A percentile compares a stretch with the other conserved stretches of the same genome.
phyloP scores from a whole-genome alignment of 2,888 invertebrate genomes.

The Listrodromus nycthemerus region DNA sequence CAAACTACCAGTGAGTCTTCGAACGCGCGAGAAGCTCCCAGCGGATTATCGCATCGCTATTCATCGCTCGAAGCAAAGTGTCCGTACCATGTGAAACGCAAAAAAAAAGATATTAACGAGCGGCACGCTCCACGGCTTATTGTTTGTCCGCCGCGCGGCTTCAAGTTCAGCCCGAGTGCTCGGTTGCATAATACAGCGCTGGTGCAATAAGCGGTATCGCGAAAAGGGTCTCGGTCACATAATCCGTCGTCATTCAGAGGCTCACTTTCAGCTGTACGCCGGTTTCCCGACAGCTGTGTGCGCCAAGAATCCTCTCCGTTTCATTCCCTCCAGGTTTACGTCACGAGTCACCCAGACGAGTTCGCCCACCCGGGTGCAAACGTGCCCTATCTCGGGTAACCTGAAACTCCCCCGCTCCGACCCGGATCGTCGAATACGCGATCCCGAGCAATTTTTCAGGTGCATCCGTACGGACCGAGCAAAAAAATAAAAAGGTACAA shows the following conservation, averaged over 20 bases:
- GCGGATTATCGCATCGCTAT: not conserved
- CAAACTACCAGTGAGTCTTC: not conserved
- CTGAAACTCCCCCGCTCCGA: constrained; percentile 41
- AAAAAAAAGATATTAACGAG: constrained; percentile 1
- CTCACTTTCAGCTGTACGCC: constrained; percentile 41
- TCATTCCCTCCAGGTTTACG: constrained; percentile 18
- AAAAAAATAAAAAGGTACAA: not conserved
- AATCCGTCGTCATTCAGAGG: constrained; percentile 34
- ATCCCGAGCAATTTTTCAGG: constrained; percentile 66
- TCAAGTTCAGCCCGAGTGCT: constrained; percentile 19
- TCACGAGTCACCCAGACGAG: constrained; percentile 12
- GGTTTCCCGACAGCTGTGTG: constrained; percentile 41
- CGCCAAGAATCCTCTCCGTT: constrained; percentile 25
- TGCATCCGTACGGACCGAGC: constrained; percentile 22
- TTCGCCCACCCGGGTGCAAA: constrained; percentile 23
- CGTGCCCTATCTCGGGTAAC: constrained; percentile 72
- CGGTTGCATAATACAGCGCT: constrained; percentile 6
- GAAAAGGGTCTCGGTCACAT: constrained; percentile 2
- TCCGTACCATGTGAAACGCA: not conserved
- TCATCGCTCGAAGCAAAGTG: not conserved
- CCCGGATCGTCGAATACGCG: constrained; percentile 22
- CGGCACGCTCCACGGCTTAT: constrained; percentile 8
- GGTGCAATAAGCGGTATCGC: constrained; percentile 13
- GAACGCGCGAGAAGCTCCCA: not conserved
- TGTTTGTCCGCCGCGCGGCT: not conserved